Evolutionary conservation across 2,888 invertebrate species (phyloP).

Genomic region (Leptinotarsa haldemani): DNA sequence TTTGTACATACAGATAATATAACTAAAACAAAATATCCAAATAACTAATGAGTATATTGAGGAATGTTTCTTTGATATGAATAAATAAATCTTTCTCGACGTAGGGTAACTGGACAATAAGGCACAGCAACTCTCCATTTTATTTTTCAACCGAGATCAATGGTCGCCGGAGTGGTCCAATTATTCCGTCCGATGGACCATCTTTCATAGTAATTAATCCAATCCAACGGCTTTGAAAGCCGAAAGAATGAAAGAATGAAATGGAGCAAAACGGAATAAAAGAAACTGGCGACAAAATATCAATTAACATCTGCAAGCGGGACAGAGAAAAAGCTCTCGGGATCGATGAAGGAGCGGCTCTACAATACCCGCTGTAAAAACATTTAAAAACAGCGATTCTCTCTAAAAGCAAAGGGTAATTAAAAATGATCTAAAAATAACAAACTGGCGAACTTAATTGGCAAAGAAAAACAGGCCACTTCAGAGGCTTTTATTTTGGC

Average conservation of each 20-base stretch:
- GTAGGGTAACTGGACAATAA: not conserved
- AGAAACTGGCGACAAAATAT: slow-evolving; percentile 49
- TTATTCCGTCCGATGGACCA: slow-evolving; percentile 28
- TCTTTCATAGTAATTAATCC: slow-evolving; percentile 45
- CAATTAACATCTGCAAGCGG: slow-evolving; percentile 48
- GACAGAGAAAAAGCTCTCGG: slow-evolving; percentile 26
- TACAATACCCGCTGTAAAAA: slow-evolving; percentile 50
- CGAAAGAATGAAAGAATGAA: slow-evolving; percentile 34
- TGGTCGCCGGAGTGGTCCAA: slow-evolving; percentile 18
- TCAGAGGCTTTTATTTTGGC: slow-evolving; percentile 47
- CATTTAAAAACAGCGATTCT: slow-evolving; percentile 58
- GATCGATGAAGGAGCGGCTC: slow-evolving; percentile 46
- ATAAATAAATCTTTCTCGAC: not conserved
- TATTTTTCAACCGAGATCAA: not conserved
- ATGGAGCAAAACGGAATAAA: slow-evolving; percentile 42
- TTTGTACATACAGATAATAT: too few species aligned
- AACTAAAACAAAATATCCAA: too few species aligned
- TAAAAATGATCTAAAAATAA: slow-evolving; percentile 66
- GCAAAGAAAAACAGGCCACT: slow-evolving; percentile 63
- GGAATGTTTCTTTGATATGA: too few species aligned
- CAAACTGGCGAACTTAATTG: slow-evolving; percentile 65
- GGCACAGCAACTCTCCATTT: not conserved
- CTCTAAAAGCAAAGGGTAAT: slow-evolving; percentile 61
- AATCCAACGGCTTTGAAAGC: slow-evolving; percentile 40
- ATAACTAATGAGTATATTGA: too few species aligned